Base-by-base conservation (phyloP, 1,140 invertebrate genomes). In the Bombus confusus region DNA sequence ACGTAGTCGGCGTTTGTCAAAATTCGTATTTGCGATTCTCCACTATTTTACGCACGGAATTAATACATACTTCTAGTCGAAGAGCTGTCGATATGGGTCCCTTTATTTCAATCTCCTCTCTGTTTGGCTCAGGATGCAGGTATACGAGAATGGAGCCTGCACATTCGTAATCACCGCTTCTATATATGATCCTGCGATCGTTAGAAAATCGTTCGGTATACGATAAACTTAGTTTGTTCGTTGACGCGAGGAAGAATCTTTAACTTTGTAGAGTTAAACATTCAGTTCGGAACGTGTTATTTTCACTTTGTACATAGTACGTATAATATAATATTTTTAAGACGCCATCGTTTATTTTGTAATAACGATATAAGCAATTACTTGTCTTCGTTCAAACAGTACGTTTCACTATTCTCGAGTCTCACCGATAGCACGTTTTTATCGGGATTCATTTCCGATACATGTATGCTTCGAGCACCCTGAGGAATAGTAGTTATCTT, bases 371-470 rank as follows among this genome's bases (percentile, higher is more conserved):
- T 62, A n/a, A 13, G 28, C 25, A 62, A 62, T 93, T 93, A 96
- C 95, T 93, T 90, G 59, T 93, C 79, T 31, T 87, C 93, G 87
- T 96, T 96, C 12, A 96, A 80, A 75, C 94, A 96, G 87, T 94
- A 95, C 18, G 76, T 91, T 39, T 93, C 90, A 15, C 88, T 88
- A 13, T 92, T 92, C 75, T 91, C 90, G 10, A 92, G 87, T 59
- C 91, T 92, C 28, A 95, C 85, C 10, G 95, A 95, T 13, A 96
- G 84, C 0, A 90, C 93, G 84, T 96, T 96, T 37, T 84, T 72
- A 3, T 92, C 90, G 10, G 92, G 83, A 22, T 43, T 83, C 34
- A 91, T 68, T 86, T 96, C 96, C 62, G 91, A 83, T 12, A 95
- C 74, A 0, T 86, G 52, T 59, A 96, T 90, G 76, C 94, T 95